phyloP scores from a whole-genome alignment of 2,888 invertebrate genomes.

The Nomada flava region DNA sequence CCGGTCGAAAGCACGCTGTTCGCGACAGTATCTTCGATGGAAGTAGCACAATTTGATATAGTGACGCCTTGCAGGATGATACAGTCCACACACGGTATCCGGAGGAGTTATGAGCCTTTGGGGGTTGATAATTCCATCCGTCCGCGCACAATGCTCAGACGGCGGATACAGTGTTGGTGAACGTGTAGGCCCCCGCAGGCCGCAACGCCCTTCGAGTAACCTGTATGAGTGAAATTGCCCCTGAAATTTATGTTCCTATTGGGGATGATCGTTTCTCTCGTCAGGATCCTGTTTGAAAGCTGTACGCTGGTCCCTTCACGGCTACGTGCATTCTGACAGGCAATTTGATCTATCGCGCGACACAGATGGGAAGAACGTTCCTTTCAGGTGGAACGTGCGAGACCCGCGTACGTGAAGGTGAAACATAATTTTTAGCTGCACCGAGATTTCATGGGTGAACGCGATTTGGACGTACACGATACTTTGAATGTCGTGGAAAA shows the following conservation, averaged over 20 bases:
- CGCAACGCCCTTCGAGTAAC: constrained; percentile 54
- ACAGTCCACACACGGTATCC: constrained; percentile 58
- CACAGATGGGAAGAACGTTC: not conserved
- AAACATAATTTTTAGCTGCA: not conserved
- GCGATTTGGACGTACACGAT: not conserved
- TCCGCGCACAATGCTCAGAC: constrained; percentile 67
- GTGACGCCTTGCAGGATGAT: constrained; percentile 45
- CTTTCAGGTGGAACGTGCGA: not conserved
- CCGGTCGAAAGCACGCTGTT: constrained; percentile 1
- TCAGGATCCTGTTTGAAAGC: constrained; percentile 40
- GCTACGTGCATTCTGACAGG: constrained; percentile 23
- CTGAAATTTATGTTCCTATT: constrained; percentile 71
- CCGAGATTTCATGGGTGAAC: not conserved
- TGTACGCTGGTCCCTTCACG: constrained; percentile 11
- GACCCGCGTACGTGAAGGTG: not conserved
- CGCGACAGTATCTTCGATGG: constrained; percentile 17
- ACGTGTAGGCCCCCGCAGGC: constrained; percentile 36
- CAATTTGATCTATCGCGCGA: constrained; percentile 27
- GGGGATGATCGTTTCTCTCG: constrained; percentile 69
- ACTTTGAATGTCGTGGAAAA: not conserved
- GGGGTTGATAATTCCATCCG: constrained; percentile 78
- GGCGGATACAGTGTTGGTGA: constrained; percentile 60
- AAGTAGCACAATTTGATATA: constrained; percentile 47
- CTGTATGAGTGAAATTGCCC: constrained; percentile 69
- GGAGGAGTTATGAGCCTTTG: constrained; percentile 78